These are phyloP conservation scores for Nesogale talazaci DNA, from an alignment of 2,113 vertebrate genomes.

Conservation along the genomic window DNA sequence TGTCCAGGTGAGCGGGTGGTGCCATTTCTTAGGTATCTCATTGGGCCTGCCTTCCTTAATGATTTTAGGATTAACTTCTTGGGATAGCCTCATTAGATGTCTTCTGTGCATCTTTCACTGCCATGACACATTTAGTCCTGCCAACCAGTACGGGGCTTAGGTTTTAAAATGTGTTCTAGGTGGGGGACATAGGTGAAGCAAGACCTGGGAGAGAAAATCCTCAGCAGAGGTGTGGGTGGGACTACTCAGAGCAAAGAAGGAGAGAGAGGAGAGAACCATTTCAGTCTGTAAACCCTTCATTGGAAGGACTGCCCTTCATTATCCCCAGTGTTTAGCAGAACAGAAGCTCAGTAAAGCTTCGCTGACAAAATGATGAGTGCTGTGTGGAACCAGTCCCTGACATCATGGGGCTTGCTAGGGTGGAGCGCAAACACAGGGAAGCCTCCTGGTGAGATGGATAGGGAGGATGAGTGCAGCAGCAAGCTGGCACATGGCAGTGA, in stretches of 20 bases:
- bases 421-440: too few relatives aligned
- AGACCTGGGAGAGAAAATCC: not conserved
- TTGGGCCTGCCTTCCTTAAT: not conserved
- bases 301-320: not conserved
- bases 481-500: too few relatives aligned
- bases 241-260: not conserved
- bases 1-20: not conserved
- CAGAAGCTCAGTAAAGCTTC: not conserved
- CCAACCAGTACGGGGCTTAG: not conserved
- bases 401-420: too few relatives aligned
- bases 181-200: not conserved
- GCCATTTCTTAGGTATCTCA: not conserved
- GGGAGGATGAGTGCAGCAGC: too few relatives aligned
- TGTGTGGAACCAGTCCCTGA: too few relatives aligned
- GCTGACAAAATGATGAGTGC: not conserved
- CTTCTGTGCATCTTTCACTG: not conserved
- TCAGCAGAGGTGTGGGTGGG: not conserved
- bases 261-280: not conserved
- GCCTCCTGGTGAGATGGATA: too few relatives aligned
- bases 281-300: not conserved
- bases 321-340: not conserved
- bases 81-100: not conserved
- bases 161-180: not conserved
- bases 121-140: not conserved
- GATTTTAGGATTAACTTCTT: not conserved